Conservation (phyloP, 2,113 vertebrate genomes). For the Anas platyrhynchos region DNA sequence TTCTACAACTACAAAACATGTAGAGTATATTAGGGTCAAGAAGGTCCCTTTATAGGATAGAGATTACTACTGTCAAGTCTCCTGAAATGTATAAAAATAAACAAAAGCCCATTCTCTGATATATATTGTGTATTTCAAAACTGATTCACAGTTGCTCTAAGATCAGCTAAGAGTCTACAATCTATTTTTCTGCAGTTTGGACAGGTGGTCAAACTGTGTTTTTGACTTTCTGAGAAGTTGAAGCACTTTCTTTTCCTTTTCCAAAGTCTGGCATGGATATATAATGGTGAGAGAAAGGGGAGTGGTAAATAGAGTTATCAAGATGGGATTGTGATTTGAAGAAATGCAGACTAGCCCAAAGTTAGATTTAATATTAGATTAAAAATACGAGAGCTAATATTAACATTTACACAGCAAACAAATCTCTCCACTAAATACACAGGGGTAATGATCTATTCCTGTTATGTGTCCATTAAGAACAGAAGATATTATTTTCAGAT, state of each 20-base stretch:
- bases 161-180: neutral
- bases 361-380: accelerated
- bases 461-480: neutral
- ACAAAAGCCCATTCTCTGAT: neutral
- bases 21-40: neutral
- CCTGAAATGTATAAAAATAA: neutral
- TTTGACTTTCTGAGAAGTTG: neutral
- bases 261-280: no score
- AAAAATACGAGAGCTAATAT: neutral
- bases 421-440: neutral
- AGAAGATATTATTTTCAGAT: neutral
- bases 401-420: neutral
- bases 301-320: neutral
- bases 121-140: neutral
- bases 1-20: neutral
- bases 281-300: neutral
- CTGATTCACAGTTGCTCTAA: neutral
- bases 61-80: neutral
- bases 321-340: neutral
- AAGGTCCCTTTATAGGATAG: neutral
- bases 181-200: neutral
- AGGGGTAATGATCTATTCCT: accelerated
- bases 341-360: neutral
- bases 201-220: neutral
- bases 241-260: neutral